Evolutionary conservation across 2,797 vertebrate species (phyloP).

Genomic region (Antrozous pallidus): DNA sequence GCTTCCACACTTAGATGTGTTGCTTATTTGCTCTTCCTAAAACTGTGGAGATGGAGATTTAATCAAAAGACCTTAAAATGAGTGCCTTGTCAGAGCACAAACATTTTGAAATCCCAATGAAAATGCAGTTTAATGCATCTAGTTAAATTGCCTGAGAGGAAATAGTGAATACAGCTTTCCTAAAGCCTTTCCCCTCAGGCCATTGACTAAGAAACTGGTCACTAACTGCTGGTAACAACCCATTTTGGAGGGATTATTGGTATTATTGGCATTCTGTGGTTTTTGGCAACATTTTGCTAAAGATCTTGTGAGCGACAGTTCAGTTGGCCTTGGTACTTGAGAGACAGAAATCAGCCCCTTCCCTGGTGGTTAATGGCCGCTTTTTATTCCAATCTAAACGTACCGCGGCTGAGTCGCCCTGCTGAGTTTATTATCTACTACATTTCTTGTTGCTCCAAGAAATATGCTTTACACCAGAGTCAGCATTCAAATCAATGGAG

Average conservation of each 20-base stretch:
- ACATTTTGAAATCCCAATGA: slow-evolving; percentile 81
- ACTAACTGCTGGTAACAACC: slow-evolving; percentile 85
- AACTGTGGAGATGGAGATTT: slow-evolving; percentile 55
- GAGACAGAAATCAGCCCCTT: slow-evolving; percentile 66
- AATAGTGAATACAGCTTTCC: slow-evolving; percentile 81
- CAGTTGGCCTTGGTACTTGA: slow-evolving; percentile 54
- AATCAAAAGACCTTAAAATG: slow-evolving; percentile 68
- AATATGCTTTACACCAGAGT: slow-evolving; percentile 72
- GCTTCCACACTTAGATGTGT: neutral
- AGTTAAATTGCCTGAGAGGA: slow-evolving; percentile 85
- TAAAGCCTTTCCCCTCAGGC: slow-evolving; percentile 85
- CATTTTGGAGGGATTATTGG: slow-evolving; percentile 83
- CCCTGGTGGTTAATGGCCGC: slow-evolving; percentile 73
- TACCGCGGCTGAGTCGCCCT: neutral
- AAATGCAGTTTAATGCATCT: slow-evolving; percentile 84
- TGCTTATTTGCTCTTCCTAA: slow-evolving; percentile 48
- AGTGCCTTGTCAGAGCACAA: slow-evolving; percentile 80
- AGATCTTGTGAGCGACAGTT: slow-evolving; percentile 70
- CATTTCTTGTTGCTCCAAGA: slow-evolving; percentile 72
- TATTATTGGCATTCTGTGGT: slow-evolving; percentile 81
- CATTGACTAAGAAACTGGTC: slow-evolving; percentile 87
- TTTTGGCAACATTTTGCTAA: slow-evolving; percentile 83
- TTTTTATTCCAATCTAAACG: slow-evolving; percentile 71
- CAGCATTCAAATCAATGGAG: slow-evolving; percentile 76
- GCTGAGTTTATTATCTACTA: slow-evolving; percentile 73